Base-by-base conservation (phyloP, 2,888 invertebrate species). In the Amblyjoppa proteus region DNA sequence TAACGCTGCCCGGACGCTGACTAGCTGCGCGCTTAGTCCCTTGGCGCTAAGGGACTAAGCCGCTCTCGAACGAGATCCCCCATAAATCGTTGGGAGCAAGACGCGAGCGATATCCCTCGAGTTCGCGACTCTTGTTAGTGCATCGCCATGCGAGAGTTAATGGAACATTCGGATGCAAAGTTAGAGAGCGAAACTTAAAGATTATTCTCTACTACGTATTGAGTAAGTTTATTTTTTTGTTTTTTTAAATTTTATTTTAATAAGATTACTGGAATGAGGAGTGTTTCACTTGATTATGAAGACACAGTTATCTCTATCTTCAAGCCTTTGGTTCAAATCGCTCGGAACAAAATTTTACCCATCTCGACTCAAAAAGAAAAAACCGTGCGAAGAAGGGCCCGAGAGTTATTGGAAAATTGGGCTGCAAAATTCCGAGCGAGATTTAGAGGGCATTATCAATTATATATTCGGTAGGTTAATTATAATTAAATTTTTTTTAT, bases 11-110 rank as follows among this genome's bases (percentile, higher is more conserved):
- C 28, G 79, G 85, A 77, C 66, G 80, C 78, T 49, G 79, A 86
- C 80, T 73, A 77, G 85, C 69, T 79, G 83, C 79, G 83, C 81
- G 58, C 75, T 84, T 77, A 76, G 84, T 81, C 56, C 76, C 80
- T 73, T 76, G n/a, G 70, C 64, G 75, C 66, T 75, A 76, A 64
- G 84, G 84, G 68, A 75, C 76, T 84, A 81, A 84, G 81, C 75
- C 77, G 75, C 66, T 77, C 76, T 81, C 75, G 69, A 87, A 86
- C 85, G 80, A 87, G 83, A 88, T 85, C 82, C 80, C 83, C 85
- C 78, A 87, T 87, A 88, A 88, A 85, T 88, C 45, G 45, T 87
- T 56, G 61, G 58, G 68, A 76, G 78, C 51, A 76, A 81, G 83
- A 78, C 56, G 76, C 81, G 79, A 82, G 82, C 84, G 84, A 87